A percentile compares a stretch with the other conserved stretches of the same genome.
Evolutionary conservation across 2,888 invertebrate genomes (phyloP).

Genomic region (Heliconius ismenius): DNA sequence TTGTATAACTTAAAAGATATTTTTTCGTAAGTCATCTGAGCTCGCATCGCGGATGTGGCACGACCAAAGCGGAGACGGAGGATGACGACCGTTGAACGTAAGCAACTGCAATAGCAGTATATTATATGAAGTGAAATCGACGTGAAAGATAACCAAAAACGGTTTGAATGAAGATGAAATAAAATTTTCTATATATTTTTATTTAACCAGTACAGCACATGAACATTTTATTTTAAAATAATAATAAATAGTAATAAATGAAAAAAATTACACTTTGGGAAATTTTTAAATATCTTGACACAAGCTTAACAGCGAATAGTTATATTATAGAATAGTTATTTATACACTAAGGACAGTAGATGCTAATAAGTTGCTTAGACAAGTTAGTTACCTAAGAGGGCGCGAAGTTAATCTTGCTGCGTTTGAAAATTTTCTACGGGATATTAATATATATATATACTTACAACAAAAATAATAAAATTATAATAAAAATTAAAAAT

Average conservation of each 20-base stretch:
- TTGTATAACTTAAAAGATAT: constrained; percentile 7
- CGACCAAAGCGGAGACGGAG: constrained; percentile 31
- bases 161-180: background rate
- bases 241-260: too few relatives aligned
- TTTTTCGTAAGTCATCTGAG: constrained; percentile 16
- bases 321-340: background rate
- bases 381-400: background rate
- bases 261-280: too few relatives aligned
- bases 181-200: background rate
- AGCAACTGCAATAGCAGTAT: constrained; percentile 28
- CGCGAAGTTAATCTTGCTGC: background rate
- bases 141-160: constrained; percentile 28
- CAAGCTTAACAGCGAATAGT: background rate
- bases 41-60: constrained; percentile 29
- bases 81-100: constrained; percentile 32
- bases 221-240: too few relatives aligned
- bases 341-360: background rate
- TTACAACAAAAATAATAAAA: too few relatives aligned
- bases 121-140: constrained; percentile 42
- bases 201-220: too few relatives aligned
- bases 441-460: background rate
- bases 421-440: background rate
- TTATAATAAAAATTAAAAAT: too few relatives aligned
- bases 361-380: background rate
- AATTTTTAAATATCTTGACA: too few relatives aligned